phyloP scores from a whole-genome alignment of 1,140 invertebrate species.

The Sinonovacula constricta region DNA sequence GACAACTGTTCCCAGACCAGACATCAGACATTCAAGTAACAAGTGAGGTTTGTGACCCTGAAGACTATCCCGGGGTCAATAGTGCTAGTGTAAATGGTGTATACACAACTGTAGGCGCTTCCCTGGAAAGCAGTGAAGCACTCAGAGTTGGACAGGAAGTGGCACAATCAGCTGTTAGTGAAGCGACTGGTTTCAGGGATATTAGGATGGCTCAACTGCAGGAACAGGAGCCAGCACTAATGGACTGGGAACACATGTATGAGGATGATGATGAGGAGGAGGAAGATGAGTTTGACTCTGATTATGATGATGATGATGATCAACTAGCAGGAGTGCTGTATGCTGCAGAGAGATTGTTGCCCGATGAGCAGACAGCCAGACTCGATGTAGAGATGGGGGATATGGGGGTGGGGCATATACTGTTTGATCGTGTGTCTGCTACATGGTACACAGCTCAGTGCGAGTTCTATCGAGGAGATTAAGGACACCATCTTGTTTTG shows the following conservation, averaged over 20 bases:
- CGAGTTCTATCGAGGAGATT: slow-evolving; percentile 37
- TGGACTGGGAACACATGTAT: background rate
- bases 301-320: slow-evolving; percentile 23
- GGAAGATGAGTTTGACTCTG: slow-evolving; percentile 30
- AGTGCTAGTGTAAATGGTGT: too few species aligned
- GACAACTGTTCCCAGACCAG: background rate
- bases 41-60: too few species aligned
- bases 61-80: too few species aligned
- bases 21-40: background rate
- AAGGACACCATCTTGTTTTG: background rate
- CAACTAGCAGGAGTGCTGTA: slow-evolving; percentile 41
- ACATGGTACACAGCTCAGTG: slow-evolving; percentile 36
- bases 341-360: slow-evolving; percentile 32
- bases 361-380: slow-evolving; percentile 40
- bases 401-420: slow-evolving; percentile 43
- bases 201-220: background rate
- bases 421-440: slow-evolving; percentile 48
- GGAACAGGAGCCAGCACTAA: background rate
- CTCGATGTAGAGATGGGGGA: slow-evolving; percentile 51
- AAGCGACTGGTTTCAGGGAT: too few species aligned
- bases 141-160: too few species aligned
- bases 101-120: too few species aligned
- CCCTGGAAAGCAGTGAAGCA: too few species aligned
- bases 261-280: slow-evolving; percentile 28
- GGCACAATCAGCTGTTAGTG: too few species aligned